phyloP scores from a whole-genome alignment of 2,888 invertebrate genomes.

The Leptinotarsa rubiginosa region DNA sequence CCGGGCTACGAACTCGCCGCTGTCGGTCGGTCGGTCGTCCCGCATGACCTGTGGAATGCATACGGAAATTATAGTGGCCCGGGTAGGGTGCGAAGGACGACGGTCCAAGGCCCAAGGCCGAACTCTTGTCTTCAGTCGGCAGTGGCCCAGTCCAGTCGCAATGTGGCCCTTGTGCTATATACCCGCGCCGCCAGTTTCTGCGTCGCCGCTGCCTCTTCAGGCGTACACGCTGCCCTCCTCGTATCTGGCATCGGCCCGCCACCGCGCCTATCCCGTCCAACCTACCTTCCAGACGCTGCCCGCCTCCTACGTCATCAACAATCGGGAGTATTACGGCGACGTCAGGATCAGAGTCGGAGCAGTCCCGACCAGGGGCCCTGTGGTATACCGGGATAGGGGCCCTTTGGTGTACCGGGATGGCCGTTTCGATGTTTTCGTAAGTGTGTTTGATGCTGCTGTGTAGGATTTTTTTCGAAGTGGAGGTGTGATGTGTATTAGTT shows the following conservation, averaged over 20 bases:
- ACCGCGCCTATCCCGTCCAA: constrained; percentile 38
- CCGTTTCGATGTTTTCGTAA: constrained; percentile 42
- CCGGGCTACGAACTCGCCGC: constrained; percentile 55
- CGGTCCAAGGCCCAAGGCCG: constrained; percentile 56
- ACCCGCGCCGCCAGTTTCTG: constrained; percentile 48
- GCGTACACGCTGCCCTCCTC: constrained; percentile 60
- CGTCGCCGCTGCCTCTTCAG: constrained; percentile 47
- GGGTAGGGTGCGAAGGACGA: constrained; percentile 64
- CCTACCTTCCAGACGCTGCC: constrained; percentile 56
- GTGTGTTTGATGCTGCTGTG: constrained; percentile 27
- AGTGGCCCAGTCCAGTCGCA: constrained; percentile 51
- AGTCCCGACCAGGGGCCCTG: constrained; percentile 13
- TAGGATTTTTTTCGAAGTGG: not conserved
- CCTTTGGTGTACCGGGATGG: constrained; percentile 22
- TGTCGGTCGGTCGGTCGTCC: constrained; percentile 43
- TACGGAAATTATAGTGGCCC: constrained; percentile 63
- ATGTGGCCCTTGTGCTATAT: constrained; percentile 65
- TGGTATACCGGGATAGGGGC: constrained; percentile 4
- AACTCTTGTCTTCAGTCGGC: constrained; percentile 18
- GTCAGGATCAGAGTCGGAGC: constrained; percentile 32
- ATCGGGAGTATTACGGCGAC: constrained; percentile 39
- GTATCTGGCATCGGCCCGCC: constrained; percentile 31
- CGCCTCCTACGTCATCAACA: constrained; percentile 55
- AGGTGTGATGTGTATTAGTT: not conserved
- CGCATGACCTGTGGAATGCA: constrained; percentile 64